A percentile compares a stretch with the other conserved stretches of the same genome.
Conservation (phyloP, 2,888 invertebrate genomes). For the Melipona beecheii region DNA sequence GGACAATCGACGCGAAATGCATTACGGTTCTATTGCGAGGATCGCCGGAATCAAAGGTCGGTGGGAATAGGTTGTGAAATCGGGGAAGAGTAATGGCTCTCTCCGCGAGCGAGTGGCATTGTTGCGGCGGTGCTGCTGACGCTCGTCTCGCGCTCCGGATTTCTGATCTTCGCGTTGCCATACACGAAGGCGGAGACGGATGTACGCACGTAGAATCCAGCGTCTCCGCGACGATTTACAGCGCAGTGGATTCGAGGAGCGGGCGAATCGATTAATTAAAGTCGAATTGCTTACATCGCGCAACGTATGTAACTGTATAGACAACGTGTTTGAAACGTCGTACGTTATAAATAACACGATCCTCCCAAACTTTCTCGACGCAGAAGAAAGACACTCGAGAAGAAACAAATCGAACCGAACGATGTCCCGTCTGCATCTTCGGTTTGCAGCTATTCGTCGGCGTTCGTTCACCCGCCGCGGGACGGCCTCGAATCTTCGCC, state of each 20-base stretch:
- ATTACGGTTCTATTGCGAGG: conserved; percentile 41
- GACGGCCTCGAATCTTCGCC: conserved; percentile 42
- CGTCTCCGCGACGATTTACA: background rate
- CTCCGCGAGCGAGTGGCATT: background rate
- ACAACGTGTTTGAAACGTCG: background rate
- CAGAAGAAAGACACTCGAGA: conserved; percentile 1
- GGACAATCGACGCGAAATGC: conserved; percentile 37
- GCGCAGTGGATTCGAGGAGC: background rate
- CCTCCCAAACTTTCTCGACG: background rate
- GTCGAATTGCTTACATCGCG: background rate
- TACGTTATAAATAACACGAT: conserved; percentile 22
- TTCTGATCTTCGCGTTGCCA: conserved; percentile 18
- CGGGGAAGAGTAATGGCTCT: conserved; percentile 36
- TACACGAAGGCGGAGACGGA: background rate
- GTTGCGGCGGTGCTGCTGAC: conserved; percentile 4
- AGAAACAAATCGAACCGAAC: conserved; percentile 46
- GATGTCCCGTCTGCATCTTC: conserved; percentile 15
- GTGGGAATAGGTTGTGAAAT: background rate
- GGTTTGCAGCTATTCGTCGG: conserved; percentile 30
- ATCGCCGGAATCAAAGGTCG: conserved; percentile 35
- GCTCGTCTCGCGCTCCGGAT: conserved; percentile 19
- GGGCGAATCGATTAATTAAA: conserved; percentile 11
- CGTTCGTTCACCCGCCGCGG: conserved; percentile 28
- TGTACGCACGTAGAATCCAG: too few relatives aligned
- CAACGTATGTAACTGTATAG: background rate